Conservation (phyloP, 2,888 invertebrate genomes). For the Hedya salicella region DNA sequence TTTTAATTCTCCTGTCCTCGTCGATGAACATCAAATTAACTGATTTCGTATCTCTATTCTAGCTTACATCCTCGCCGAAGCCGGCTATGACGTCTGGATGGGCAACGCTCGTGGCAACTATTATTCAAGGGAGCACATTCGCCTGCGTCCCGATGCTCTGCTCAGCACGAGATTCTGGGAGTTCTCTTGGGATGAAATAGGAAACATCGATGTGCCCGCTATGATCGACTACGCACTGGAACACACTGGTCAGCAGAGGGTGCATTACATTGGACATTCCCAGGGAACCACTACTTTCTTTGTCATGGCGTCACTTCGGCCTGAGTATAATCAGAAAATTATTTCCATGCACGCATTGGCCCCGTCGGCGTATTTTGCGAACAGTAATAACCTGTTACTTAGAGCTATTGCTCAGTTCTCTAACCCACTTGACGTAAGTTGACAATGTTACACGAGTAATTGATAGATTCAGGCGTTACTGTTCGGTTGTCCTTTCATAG, state of each 20-base stretch:
- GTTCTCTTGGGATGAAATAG: constrained; percentile 94
- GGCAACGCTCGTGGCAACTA: constrained; percentile 91
- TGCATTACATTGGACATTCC: constrained; percentile 93
- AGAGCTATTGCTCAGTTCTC: constrained; percentile 73
- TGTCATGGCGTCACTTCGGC: constrained; percentile 87
- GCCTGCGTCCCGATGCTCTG: constrained; percentile 69
- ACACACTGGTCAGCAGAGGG: constrained; percentile 81
- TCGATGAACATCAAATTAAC: neutral
- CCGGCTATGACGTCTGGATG: constrained; percentile 92
- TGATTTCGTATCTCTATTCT: constrained; percentile 43
- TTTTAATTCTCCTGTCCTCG: no score
- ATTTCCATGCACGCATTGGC: constrained; percentile 88
- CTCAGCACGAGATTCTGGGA: constrained; percentile 82
- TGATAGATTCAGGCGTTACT: no score
- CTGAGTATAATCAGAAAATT: constrained; percentile 88
- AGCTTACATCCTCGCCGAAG: constrained; percentile 85
- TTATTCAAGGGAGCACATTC: constrained; percentile 85
- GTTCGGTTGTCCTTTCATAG: no score
- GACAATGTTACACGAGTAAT: neutral
- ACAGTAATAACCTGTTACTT: constrained; percentile 81
- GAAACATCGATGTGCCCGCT: constrained; percentile 90
- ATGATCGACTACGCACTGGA: constrained; percentile 90
- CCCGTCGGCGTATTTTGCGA: constrained; percentile 87
- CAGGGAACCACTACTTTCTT: constrained; percentile 88
- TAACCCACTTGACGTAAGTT: constrained; percentile 67